Conservation (phyloP, 1,140 invertebrate genomes). For the Drosophila bipectinata region DNA sequence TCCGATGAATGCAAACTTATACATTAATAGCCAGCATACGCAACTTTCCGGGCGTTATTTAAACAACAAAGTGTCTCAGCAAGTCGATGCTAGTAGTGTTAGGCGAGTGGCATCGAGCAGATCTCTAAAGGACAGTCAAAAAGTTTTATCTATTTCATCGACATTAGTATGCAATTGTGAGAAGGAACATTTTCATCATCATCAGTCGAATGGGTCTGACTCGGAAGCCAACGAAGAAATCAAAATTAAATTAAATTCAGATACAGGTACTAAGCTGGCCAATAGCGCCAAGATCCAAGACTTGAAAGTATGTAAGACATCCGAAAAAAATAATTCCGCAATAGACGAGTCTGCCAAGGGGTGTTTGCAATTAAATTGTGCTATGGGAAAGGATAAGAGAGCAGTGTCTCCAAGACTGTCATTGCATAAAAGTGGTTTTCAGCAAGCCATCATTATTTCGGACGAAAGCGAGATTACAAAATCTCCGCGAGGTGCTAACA, state of each 20-base stretch:
- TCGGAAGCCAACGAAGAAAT: slow-evolving; percentile 29
- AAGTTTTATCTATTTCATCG: slow-evolving; percentile 30
- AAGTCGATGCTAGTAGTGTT: slow-evolving; percentile 27
- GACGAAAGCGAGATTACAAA: slow-evolving; percentile 41
- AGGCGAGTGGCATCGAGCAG: slow-evolving; percentile 42
- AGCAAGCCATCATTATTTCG: slow-evolving; percentile 43
- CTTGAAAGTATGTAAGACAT: slow-evolving; percentile 8
- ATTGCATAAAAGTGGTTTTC: slow-evolving; percentile 35
- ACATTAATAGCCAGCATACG: slow-evolving; percentile 58
- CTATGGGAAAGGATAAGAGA: slow-evolving; percentile 26
- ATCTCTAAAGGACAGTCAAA: slow-evolving; percentile 41
- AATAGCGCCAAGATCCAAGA: slow-evolving; percentile 6
- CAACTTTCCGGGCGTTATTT: slow-evolving; percentile 75
- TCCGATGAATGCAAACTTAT: slow-evolving; percentile 52
- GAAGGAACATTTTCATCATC: slow-evolving; percentile 2
- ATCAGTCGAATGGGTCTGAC: slow-evolving; percentile 34
- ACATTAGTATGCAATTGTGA: slow-evolving; percentile 45
- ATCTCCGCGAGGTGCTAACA: slow-evolving; percentile 11
- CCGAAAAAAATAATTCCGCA: slow-evolving; percentile 4
- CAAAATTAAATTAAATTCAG: slow-evolving; percentile 33
- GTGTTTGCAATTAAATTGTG: slow-evolving; percentile 30
- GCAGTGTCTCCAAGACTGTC: slow-evolving; percentile 27
- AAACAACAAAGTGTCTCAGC: slow-evolving; percentile 56
- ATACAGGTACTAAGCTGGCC: slow-evolving; percentile 12
- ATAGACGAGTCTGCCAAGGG: slow-evolving; percentile 9